Conservation (phyloP, 2,113 vertebrate species). For the Pavo muticus region DNA sequence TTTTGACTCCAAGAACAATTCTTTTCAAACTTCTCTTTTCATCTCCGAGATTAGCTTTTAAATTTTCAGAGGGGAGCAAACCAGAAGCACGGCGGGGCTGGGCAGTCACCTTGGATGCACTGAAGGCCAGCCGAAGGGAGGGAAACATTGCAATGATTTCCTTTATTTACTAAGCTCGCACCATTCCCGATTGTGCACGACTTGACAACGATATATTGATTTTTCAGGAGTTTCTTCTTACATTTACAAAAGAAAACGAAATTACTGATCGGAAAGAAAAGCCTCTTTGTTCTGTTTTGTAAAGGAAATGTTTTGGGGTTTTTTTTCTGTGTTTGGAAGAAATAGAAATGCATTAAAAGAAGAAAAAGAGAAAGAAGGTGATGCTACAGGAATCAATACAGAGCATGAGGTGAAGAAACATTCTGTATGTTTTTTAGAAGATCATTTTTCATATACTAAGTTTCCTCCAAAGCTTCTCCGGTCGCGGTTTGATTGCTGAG, state of each 20-base stretch:
- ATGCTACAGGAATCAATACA: slow-evolving; percentile 54
- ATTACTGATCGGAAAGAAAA: slow-evolving; percentile 60
- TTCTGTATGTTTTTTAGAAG: slow-evolving; percentile 39
- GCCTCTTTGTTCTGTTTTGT: slow-evolving; percentile 58
- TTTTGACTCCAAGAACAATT: slow-evolving; percentile 43
- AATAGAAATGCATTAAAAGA: slow-evolving; percentile 63
- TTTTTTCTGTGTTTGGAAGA: not conserved
- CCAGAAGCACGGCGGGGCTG: not conserved
- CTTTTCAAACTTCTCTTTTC: slow-evolving; percentile 47
- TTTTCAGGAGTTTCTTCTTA: slow-evolving; percentile 65
- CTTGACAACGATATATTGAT: slow-evolving; percentile 68
- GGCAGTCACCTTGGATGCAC: slow-evolving; percentile 53
- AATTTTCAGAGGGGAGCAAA: not conserved
- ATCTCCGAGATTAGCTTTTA: not conserved
- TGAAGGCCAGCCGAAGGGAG: slow-evolving; percentile 37
- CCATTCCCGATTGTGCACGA: not conserved
- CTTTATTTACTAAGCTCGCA: slow-evolving; percentile 70
- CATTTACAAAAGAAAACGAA: slow-evolving; percentile 68
- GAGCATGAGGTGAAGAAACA: slow-evolving; percentile 58
- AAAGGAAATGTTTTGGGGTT: not conserved
- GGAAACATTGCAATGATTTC: slow-evolving; percentile 48
- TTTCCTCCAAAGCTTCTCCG: not conserved
- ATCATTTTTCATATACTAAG: slow-evolving; percentile 55
- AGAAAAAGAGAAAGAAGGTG: slow-evolving; percentile 34
- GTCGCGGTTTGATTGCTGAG: not conserved